phyloP scores from a whole-genome alignment of 2,888 invertebrate species.

The Ochropleura leucogaster region DNA sequence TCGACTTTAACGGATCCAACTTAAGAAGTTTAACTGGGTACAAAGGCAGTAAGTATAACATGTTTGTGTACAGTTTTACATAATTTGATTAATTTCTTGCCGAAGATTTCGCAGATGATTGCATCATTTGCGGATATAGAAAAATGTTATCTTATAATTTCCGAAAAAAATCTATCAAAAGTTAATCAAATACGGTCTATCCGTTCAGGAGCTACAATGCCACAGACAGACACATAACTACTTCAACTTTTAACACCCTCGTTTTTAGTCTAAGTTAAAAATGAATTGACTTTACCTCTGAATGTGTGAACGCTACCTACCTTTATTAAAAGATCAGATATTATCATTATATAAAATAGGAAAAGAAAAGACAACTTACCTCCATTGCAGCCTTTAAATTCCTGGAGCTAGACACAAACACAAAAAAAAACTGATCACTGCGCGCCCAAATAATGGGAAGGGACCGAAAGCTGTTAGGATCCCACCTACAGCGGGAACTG shows the following conservation, averaged over 20 bases:
- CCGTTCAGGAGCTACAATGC: too few relatives aligned
- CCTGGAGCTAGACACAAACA: constrained; percentile 1
- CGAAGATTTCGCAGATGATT: too few relatives aligned
- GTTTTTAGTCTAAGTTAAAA: too few relatives aligned
- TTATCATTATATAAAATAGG: background rate
- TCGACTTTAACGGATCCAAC: background rate
- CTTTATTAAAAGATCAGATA: background rate
- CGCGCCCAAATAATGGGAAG: constrained; percentile 2
- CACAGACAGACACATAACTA: too few relatives aligned
- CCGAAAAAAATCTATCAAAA: background rate
- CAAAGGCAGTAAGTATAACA: background rate
- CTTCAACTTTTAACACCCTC: too few relatives aligned
- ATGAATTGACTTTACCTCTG: background rate
- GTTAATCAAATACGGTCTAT: too few relatives aligned
- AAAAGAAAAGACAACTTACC: constrained; percentile 45
- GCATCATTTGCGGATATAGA: background rate
- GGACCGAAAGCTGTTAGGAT: constrained; percentile 25
- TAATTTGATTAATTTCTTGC: background rate
- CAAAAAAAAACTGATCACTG: constrained; percentile 8
- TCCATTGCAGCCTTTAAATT: constrained; percentile 33
- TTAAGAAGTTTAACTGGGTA: background rate
- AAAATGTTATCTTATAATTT: background rate
- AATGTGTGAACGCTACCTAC: too few relatives aligned
- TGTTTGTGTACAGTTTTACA: background rate
- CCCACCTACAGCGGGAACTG: constrained; percentile 38